A percentile compares a stretch with the other conserved stretches of the same genome.
Evolutionary conservation across 1,140 invertebrate species (phyloP).

Genomic region (Drosophila grimshawi): DNA sequence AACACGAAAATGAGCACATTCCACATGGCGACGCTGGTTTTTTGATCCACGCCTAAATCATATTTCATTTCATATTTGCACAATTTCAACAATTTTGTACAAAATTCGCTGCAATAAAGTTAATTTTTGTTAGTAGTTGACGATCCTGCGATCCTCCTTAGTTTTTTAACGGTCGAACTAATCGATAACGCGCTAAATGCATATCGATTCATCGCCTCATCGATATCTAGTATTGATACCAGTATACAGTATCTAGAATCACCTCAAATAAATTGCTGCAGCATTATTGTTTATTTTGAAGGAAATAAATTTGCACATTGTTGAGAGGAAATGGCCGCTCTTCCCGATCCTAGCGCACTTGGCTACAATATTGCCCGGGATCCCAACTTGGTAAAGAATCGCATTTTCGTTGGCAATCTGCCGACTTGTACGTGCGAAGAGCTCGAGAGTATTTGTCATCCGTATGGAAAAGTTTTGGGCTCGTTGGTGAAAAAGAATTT

Average conservation of each 20-base stretch:
- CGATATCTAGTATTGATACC: neutral
- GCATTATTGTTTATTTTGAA: constrained; percentile 9
- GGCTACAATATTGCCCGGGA: constrained; percentile 85
- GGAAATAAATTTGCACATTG: neutral
- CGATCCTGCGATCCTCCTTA: neutral
- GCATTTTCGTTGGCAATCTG: constrained; percentile 92
- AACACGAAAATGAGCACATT: constrained; percentile 32
- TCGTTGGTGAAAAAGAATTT: constrained; percentile 91
- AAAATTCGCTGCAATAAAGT: neutral
- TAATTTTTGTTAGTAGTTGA: neutral
- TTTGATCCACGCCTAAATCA: constrained; percentile 82
- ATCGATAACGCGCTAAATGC: neutral
- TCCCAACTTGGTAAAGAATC: constrained; percentile 88
- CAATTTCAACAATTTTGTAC: constrained; percentile 71
- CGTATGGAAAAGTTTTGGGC: constrained; percentile 90
- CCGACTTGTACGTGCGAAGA: constrained; percentile 88
- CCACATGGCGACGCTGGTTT: constrained; percentile 66
- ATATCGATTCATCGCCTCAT: neutral
- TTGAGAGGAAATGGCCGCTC: constrained; percentile 20
- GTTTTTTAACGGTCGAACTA: neutral
- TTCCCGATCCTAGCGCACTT: neutral
- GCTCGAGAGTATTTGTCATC: constrained; percentile 90
- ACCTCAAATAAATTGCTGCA: neutral
- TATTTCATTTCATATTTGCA: constrained; percentile 6
- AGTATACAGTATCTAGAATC: neutral